Evolutionary conservation across 2,888 invertebrate species (phyloP).

Genomic region (Macrosoma leucophasiata): DNA sequence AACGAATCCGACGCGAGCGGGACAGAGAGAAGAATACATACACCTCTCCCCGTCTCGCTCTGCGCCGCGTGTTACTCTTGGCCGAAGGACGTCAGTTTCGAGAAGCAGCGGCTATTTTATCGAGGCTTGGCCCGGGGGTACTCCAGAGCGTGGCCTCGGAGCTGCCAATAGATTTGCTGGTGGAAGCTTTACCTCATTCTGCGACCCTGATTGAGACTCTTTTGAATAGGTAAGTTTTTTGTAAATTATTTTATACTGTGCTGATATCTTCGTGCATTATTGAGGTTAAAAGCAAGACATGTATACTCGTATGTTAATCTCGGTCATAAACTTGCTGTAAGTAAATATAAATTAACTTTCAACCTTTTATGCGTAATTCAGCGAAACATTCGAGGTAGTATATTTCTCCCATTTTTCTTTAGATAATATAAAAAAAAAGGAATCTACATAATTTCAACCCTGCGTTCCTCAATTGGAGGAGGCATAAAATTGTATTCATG

Average conservation of each 20-base stretch:
- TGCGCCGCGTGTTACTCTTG: constrained; percentile 83
- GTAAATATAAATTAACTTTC: too few relatives aligned
- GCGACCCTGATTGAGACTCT: constrained; percentile 91
- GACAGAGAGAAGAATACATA: constrained; percentile 76
- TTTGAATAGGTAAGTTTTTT: constrained; percentile 76
- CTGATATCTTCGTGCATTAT: too few relatives aligned
- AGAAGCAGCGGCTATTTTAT: constrained; percentile 91
- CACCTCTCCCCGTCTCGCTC: constrained; percentile 80
- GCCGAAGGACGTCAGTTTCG: constrained; percentile 92
- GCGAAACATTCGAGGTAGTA: too few relatives aligned
- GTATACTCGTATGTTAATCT: too few relatives aligned
- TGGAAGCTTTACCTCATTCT: constrained; percentile 93
- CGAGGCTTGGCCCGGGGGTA: constrained; percentile 86
- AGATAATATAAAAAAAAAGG: too few relatives aligned
- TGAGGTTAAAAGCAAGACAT: too few relatives aligned
- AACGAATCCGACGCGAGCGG: constrained; percentile 81
- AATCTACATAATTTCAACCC: too few relatives aligned
- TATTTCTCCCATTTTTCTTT: too few relatives aligned
- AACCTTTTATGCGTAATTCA: too few relatives aligned
- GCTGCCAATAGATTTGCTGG: constrained; percentile 88
- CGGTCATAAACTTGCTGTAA: too few relatives aligned
- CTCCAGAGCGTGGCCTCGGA: constrained; percentile 85
- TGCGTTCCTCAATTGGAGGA: too few relatives aligned
- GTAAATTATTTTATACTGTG: neutral
- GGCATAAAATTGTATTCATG: too few relatives aligned